Percentiles rank a stretch among this genome's conserved stretches.
Conservation (phyloP, 2,797 vertebrate species). For the Girardinus metallicus region DNA sequence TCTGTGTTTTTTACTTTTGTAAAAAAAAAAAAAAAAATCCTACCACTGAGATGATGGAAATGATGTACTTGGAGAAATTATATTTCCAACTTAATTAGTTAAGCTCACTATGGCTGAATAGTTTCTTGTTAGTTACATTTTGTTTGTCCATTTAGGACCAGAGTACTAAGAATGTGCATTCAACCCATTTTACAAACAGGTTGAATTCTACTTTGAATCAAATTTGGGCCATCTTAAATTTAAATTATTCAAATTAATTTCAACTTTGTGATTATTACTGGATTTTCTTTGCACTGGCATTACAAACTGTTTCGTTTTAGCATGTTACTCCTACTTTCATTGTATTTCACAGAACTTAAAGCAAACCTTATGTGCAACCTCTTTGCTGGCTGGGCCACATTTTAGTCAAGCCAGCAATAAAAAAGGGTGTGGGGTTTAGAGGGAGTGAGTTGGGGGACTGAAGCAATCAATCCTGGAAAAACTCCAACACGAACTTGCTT, state of each 20-base stretch:
- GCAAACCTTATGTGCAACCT: conserved; percentile 26
- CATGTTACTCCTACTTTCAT: conserved; percentile 9
- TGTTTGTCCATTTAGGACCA: not conserved
- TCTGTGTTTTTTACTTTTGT: not conserved
- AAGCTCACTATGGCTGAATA: not conserved
- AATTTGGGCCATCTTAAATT: not conserved
- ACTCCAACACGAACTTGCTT: conserved; percentile 26
- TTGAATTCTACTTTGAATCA: not conserved
- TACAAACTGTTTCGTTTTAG: not conserved
- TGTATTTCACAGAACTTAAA: conserved; percentile 21
- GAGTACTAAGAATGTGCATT: not conserved
- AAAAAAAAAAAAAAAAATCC: not conserved
- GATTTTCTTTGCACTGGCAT: not conserved
- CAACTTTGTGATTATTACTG: not conserved
- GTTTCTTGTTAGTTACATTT: no score
- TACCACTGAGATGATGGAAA: no score
- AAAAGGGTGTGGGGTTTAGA: not conserved
- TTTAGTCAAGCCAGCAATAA: conserved; percentile 41
- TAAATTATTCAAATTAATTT: not conserved
- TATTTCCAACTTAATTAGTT: not conserved
- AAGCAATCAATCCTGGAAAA: conserved; percentile 11
- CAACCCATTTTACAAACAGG: not conserved
- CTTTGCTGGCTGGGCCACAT: conserved; percentile 18
- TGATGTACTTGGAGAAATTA: not conserved
- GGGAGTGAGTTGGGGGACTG: conserved; percentile 2